A percentile compares a stretch with the other conserved stretches of the same genome.
Conservation (phyloP, 2,888 invertebrate genomes). For the Tupiocoris notatus region DNA sequence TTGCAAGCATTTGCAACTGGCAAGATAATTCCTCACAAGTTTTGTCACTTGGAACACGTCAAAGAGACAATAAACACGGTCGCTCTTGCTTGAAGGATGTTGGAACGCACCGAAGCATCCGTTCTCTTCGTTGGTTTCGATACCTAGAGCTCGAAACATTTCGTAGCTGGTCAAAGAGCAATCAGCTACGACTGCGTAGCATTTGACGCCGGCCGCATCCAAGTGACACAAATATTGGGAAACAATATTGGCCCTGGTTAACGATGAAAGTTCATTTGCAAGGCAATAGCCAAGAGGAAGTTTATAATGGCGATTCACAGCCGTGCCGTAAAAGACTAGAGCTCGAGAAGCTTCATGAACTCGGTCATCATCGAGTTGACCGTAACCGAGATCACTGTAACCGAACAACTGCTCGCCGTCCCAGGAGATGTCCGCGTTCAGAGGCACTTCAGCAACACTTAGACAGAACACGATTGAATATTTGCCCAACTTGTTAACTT, state of each 20-base stretch:
- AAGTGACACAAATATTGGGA: constrained; percentile 10
- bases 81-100: constrained; percentile 4
- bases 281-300: constrained; percentile 39
- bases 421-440: constrained; percentile 25
- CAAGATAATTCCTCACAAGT: not conserved
- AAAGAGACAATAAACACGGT: constrained; percentile 8
- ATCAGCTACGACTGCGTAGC: not conserved
- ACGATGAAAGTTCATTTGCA: constrained; percentile 1
- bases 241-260: constrained; percentile 12
- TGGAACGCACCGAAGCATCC: not conserved
- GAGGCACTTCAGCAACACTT: constrained; percentile 14
- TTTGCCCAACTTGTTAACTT: not conserved
- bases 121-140: not conserved
- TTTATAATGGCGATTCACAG: constrained; percentile 17
- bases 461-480: not conserved
- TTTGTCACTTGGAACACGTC: constrained; percentile 7
- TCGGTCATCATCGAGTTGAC: constrained; percentile 6
- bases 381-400: constrained; percentile 31
- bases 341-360: constrained; percentile 31
- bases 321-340: constrained; percentile 27
- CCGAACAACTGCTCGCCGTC: constrained; percentile 33
- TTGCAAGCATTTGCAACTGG: not conserved
- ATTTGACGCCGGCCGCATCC: not conserved
- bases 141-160: constrained; percentile 16
- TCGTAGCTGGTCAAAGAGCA: not conserved